Evolutionary conservation across 2,113 vertebrate genomes (phyloP).

Genomic region (Crotalus viridis): DNA sequence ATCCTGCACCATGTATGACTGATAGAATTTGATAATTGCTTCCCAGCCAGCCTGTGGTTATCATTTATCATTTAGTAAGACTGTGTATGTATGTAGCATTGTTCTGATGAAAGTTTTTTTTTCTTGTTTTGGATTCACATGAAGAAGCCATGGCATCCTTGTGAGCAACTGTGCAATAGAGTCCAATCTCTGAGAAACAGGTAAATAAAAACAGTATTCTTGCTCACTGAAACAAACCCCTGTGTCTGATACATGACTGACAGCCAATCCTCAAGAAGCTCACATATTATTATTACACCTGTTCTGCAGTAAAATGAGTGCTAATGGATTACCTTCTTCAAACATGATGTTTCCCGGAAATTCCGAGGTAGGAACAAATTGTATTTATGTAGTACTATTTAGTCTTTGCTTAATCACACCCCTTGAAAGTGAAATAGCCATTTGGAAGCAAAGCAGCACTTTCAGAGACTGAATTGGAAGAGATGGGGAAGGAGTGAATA

Average conservation of each 20-base stretch:
- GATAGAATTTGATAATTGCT: conserved; percentile 3
- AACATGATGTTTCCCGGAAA: background rate
- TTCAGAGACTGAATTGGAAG: conserved; percentile 25
- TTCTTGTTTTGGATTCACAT: background rate
- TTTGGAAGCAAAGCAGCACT: conserved; percentile 15
- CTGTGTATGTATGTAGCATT: background rate
- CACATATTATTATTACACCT: background rate
- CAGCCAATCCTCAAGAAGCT: background rate
- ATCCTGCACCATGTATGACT: background rate
- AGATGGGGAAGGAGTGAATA: background rate
- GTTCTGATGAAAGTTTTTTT: background rate
- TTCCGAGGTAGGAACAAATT: background rate
- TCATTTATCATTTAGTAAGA: background rate
- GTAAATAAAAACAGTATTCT: background rate
- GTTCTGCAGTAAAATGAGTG: background rate
- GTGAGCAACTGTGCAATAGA: background rate
- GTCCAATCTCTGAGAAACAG: background rate
- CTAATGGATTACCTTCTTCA: conserved; percentile 23
- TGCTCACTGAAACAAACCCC: background rate
- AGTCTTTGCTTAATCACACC: conserved; percentile 22
- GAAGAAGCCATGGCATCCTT: background rate
- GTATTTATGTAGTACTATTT: conserved; percentile 34
- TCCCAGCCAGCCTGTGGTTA: background rate
- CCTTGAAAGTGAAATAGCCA: conserved; percentile 17
- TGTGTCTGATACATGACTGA: background rate